Evolutionary conservation across 1,140 invertebrate genomes (phyloP).

Genomic region (Drusus annulatus): DNA sequence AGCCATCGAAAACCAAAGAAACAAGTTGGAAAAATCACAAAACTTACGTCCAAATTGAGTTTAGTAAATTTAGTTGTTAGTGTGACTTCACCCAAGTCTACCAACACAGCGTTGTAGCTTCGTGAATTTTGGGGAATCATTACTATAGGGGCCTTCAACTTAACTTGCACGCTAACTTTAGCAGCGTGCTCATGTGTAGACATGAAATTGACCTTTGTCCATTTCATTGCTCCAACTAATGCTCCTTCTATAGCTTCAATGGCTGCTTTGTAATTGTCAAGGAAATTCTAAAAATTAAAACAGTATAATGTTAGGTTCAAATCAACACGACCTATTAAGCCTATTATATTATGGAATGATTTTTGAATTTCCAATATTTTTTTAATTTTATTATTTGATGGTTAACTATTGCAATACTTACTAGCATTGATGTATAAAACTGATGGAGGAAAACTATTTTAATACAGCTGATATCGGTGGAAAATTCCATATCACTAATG

Average conservation of each 20-base stretch:
- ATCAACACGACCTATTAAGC: too few species aligned
- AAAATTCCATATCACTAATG: conserved; percentile 84
- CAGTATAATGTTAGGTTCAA: too few species aligned
- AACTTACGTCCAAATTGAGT: conserved; percentile 67
- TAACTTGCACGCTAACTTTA: conserved; percentile 80
- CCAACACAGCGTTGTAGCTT: conserved; percentile 81
- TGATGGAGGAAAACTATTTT: conserved; percentile 83
- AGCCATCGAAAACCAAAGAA: neutral
- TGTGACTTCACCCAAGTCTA: conserved; percentile 89
- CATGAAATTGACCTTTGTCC: conserved; percentile 88
- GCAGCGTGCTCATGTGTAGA: conserved; percentile 77
- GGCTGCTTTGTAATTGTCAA: conserved; percentile 91
- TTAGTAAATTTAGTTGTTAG: conserved; percentile 81
- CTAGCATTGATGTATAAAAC: conserved; percentile 87
- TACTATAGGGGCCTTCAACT: conserved; percentile 91
- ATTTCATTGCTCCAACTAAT: conserved; percentile 88
- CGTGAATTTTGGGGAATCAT: conserved; percentile 88
- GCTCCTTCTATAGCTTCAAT: conserved; percentile 89
- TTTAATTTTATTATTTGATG: neutral
- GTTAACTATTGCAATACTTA: conserved; percentile 65
- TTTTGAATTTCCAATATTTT: neutral
- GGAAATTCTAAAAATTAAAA: conserved; percentile 78
- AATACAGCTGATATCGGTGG: conserved; percentile 80
- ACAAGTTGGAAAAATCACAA: too few species aligned
- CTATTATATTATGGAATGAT: too few species aligned